Base-by-base conservation (phyloP, 2,797 vertebrate species). In the Falco rusticolus region DNA sequence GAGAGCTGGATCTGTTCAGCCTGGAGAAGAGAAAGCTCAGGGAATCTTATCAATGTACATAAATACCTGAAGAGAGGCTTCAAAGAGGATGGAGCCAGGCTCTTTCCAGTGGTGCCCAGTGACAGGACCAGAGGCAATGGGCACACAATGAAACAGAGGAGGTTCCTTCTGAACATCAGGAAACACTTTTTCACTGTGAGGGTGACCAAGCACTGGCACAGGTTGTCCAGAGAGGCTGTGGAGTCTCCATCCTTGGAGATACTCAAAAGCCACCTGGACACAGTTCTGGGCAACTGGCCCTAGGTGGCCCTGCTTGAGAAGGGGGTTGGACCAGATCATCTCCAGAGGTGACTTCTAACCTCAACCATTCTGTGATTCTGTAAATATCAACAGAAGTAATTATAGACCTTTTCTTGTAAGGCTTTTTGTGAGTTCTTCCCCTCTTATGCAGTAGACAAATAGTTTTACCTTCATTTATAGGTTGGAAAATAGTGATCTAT, bases 311-410 rank as follows among this genome's bases (percentile, higher is more conserved):
- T 37, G 29, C 39, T 0, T 56, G 45, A 56, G 33, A 10, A 65
- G 6, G 0, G 8, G 1, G 3, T 22, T 53, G 56, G 59, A 57
- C 4, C n/a, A 74, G 71, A 43, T 34, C 16, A 19, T 10, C 9
- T 63, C 33, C 68, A 85, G 29, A 54, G 15, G 10, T 15, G 13
- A 9, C n/a, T 54, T 63, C 33, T 29, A 17, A 24, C 28, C 33
- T 50, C 26, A 54, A 9, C 10, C 29, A 51, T 71, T 29, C 43
- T 85, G 22, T 28, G 43, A 33, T 54, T 59, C 39, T 72, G 22
- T 64, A 87, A 82, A 84, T 25, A 5, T 5, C 63, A 43, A 61
- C 28, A 68, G 33, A 41, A 79, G 17, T 54, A 81, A 61, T 47
- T 59, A 56, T 8, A 78, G 33, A 54, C 3, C 0, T 89, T 66